Percentiles rank a stretch among this genome's conserved stretches.
phyloP scores from a whole-genome alignment of 2,113 vertebrate genomes.

The Apodemus speciosus region DNA sequence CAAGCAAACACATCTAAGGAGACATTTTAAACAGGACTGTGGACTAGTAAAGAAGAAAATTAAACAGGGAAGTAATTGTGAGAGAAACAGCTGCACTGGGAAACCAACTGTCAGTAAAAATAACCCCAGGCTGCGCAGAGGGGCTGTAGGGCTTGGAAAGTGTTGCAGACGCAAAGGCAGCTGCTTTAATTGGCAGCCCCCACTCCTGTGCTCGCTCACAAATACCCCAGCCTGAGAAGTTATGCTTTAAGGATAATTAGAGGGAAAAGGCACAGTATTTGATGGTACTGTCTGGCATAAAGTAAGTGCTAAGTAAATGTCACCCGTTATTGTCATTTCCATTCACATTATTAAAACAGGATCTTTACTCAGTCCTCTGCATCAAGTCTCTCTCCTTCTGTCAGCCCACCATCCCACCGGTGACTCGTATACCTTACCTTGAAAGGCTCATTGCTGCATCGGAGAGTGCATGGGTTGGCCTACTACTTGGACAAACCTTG shows the following conservation, averaged over 20 bases:
- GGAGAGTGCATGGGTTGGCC: neutral
- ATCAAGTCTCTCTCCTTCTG: constrained; percentile 1
- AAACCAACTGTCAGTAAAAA: constrained; percentile 19
- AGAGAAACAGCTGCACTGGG: neutral
- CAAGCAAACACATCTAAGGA: neutral
- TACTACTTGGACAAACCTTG: neutral
- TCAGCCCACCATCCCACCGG: neutral
- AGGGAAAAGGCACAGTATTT: neutral
- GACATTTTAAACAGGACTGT: neutral
- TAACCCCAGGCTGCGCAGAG: neutral
- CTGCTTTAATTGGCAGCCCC: constrained; percentile 34
- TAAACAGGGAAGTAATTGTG: constrained; percentile 1
- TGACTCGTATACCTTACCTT: neutral
- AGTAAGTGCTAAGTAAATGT: constrained; percentile 48
- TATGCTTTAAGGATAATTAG: constrained; percentile 42
- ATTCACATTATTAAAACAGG: constrained; percentile 42
- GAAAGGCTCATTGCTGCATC: neutral
- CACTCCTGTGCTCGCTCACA: neutral
- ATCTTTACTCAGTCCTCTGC: constrained; percentile 4
- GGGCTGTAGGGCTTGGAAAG: neutral
- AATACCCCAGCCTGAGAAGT: neutral
- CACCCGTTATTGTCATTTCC: constrained; percentile 48
- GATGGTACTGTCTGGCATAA: constrained; percentile 15
- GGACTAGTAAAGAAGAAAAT: constrained; percentile 24
- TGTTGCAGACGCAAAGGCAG: neutral